Percentiles rank a stretch among this genome's conserved stretches.
Conservation (phyloP, 2,888 invertebrate genomes). For the Melieria omissa region DNA sequence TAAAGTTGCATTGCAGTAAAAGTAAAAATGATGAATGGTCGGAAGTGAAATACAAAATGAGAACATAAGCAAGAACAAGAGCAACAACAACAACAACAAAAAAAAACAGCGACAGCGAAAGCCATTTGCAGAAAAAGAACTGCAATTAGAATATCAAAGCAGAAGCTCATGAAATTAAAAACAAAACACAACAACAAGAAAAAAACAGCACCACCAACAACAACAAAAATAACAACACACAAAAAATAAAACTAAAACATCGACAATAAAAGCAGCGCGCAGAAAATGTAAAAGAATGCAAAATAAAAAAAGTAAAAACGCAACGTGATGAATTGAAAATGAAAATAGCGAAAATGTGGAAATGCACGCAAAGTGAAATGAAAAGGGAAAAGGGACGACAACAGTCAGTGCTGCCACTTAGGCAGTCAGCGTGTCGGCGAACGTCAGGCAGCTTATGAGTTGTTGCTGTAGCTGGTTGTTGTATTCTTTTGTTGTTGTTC, state of each 20-base stretch:
- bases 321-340: no score
- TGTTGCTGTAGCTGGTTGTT: slow-evolving; percentile 10
- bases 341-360: no score
- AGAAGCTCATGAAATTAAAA: slow-evolving; percentile 23
- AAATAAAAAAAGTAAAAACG: no score
- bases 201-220: neutral
- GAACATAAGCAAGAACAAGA: slow-evolving; percentile 10
- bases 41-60: slow-evolving; percentile 28
- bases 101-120: neutral
- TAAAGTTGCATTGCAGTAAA: slow-evolving; percentile 14
- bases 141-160: slow-evolving; percentile 39
- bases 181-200: slow-evolving; percentile 14
- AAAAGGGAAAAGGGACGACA: no score
- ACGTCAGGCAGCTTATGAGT: neutral
- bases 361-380: no score
- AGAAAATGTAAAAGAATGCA: no score
- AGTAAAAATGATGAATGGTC: slow-evolving; percentile 29
- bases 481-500: neutral
- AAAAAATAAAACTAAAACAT: neutral
- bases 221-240: neutral
- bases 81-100: neutral
- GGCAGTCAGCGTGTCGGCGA: neutral
- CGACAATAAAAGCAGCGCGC: no score
- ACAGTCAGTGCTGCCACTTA: slow-evolving; percentile 6
- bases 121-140: slow-evolving; percentile 6